Conservation (phyloP, 2,113 vertebrate genomes). For the mouse (Mus musculus) region GRCm39 chr10:126530001-126530500, state of each 20-base stretch:
- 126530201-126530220: not conserved
- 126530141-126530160: not conserved
- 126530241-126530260: not conserved
- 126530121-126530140: not conserved
- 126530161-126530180: not conserved
- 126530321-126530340: not conserved
- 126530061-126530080: not conserved
- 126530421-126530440: not conserved
- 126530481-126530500: not conserved
- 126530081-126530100: not conserved
- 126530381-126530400: not conserved
- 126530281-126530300: not conserved
- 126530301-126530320: not conserved
- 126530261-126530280: not conserved
- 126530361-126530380: not conserved
- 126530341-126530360: not conserved
- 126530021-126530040: conserved; percentile 21
- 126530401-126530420: not conserved
- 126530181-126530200: no score
- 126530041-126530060: not conserved
- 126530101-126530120: not conserved
- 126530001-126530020: not conserved
- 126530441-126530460: not conserved
- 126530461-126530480: not conserved
- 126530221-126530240: no score